phyloP scores from a whole-genome alignment of 2,888 invertebrate species.

The Hedychridium roseum region DNA sequence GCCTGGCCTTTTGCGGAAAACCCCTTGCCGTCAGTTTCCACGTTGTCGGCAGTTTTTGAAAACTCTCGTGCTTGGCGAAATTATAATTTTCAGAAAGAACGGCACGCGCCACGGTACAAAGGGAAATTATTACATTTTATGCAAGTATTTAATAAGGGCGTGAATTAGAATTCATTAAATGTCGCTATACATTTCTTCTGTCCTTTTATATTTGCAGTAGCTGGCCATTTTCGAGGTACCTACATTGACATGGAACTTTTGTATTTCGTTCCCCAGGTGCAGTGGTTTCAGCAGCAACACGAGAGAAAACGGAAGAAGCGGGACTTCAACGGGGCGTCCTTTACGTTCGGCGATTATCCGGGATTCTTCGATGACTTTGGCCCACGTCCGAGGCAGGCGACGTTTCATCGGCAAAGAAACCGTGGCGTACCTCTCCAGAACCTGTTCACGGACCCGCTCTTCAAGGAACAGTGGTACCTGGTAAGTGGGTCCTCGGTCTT shows the following conservation, averaged over 20 bases:
- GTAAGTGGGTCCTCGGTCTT: constrained; percentile 71
- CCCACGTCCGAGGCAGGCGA: constrained; percentile 64
- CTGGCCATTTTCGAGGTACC: no score
- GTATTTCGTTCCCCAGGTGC: constrained; percentile 74
- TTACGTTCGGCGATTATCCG: constrained; percentile 58
- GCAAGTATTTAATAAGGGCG: no score
- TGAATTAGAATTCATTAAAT: no score
- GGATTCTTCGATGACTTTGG: constrained; percentile 54
- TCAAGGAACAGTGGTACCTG: constrained; percentile 97
- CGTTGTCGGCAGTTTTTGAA: no score
- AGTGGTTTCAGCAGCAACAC: constrained; percentile 96
- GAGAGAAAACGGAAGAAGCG: constrained; percentile 88
- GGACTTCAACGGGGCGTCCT: constrained; percentile 73
- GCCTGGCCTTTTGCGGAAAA: no score
- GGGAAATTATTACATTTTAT: no score
- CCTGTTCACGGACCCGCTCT: constrained; percentile 89
- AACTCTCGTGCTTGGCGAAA: no score
- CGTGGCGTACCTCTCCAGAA: constrained; percentile 64
- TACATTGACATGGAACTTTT: constrained; percentile 7
- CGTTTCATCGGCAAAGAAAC: constrained; percentile 55
- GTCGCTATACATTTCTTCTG: no score
- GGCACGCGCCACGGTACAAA: no score
- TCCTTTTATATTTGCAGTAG: no score
- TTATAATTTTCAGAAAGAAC: no score
- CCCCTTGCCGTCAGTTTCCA: no score